phyloP scores from a whole-genome alignment of 2,797 vertebrate genomes.

The Coccyzus lansbergi region DNA sequence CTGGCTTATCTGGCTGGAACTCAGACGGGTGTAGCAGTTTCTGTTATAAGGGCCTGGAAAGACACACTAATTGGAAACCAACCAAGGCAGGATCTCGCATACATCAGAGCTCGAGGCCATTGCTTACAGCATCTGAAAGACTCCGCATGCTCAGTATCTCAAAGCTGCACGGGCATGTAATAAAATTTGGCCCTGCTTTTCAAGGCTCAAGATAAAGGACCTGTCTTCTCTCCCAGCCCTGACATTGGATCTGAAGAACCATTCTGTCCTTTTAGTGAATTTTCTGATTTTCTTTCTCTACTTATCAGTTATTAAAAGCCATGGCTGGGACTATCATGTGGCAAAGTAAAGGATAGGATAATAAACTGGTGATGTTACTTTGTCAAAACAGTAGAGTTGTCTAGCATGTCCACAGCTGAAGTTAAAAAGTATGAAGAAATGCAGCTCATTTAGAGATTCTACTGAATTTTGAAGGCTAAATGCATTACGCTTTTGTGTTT shows the following conservation, averaged over 20 bases:
- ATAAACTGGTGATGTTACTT: not conserved
- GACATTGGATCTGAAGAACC: not conserved
- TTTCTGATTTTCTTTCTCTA: not conserved
- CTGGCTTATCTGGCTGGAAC: constrained; percentile 9
- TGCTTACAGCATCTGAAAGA: not conserved
- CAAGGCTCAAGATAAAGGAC: not conserved
- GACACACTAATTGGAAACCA: constrained; percentile 14
- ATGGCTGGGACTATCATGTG: not conserved
- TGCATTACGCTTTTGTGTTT: not conserved
- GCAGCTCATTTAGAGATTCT: not conserved
- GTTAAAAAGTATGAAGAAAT: not conserved
- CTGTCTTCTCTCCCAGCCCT: not conserved
- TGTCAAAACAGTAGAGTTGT: not conserved
- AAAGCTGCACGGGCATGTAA: not conserved
- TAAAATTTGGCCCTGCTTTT: not conserved
- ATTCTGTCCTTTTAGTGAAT: not conserved
- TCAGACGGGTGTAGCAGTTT: constrained; percentile 46
- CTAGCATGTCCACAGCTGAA: not conserved
- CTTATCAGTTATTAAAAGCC: not conserved
- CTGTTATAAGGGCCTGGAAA: constrained; percentile 33
- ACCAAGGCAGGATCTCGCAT: not conserved
- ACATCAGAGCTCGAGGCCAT: constrained; percentile 5
- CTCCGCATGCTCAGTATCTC: fast-evolving
- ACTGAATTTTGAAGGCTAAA: not conserved
- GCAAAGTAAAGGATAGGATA: not conserved